phyloP scores from a whole-genome alignment of 2,888 invertebrate genomes.

The Dexiosoma caninum region DNA sequence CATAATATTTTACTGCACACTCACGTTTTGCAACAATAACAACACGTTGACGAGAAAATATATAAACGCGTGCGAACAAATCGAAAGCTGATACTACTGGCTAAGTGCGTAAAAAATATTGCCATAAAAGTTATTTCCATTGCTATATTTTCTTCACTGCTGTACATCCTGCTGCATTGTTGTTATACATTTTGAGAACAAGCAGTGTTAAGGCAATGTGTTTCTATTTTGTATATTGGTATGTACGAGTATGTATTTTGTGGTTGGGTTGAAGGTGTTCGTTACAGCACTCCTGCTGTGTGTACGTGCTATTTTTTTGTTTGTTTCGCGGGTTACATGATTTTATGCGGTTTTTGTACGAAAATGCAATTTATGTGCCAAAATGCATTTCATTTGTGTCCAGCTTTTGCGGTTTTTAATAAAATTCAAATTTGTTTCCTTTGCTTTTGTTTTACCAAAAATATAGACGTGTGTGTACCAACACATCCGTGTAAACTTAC shows the following conservation, averaged over 20 bases:
- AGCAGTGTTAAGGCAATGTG: neutral
- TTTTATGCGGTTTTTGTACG: slow-evolving; percentile 45
- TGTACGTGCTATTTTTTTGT: neutral
- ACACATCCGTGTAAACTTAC: neutral
- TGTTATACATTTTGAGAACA: neutral
- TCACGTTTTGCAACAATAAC: no score
- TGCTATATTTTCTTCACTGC: no score
- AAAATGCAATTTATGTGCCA: slow-evolving; percentile 57
- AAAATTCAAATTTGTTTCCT: slow-evolving; percentile 62
- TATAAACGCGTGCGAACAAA: no score
- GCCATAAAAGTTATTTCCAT: no score
- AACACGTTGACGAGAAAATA: no score
- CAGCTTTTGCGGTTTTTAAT: slow-evolving; percentile 63
- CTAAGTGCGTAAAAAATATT: no score
- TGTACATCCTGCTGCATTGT: neutral
- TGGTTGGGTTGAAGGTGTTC: slow-evolving; percentile 1
- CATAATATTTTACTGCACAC: no score
- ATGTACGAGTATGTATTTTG: neutral
- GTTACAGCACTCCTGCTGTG: neutral
- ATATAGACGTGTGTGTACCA: neutral
- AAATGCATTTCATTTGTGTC: slow-evolving; percentile 61
- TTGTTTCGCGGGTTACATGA: slow-evolving; percentile 46
- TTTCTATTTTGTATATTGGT: slow-evolving; percentile 6
- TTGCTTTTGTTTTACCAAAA: slow-evolving; percentile 21
- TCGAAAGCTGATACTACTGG: no score